These are phyloP conservation scores for Hylomyscus alleni DNA, from an alignment of 2,797 vertebrate species.

Conservation along the genomic window DNA sequence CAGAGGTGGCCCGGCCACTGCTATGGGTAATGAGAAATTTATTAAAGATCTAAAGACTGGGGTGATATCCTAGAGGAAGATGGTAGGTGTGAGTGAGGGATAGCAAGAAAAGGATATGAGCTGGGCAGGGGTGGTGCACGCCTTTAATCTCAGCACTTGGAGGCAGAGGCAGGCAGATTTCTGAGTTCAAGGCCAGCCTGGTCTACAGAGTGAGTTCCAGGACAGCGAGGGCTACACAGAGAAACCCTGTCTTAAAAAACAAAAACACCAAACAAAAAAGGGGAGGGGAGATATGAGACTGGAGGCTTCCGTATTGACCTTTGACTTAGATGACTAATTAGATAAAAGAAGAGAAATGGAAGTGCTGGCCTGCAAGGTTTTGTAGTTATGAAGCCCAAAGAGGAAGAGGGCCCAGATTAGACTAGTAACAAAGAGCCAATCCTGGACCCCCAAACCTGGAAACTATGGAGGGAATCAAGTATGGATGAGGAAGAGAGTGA, in stretches of 20 bases:
- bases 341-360: background rate
- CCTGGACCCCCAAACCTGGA: background rate
- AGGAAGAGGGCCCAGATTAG: background rate
- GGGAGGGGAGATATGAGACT: too few relatives aligned
- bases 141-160: too few relatives aligned
- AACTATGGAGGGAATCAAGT: background rate
- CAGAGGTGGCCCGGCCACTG: background rate
- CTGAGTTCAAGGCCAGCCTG: too few relatives aligned
- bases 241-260: too few relatives aligned
- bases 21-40: background rate
- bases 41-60: background rate
- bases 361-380: background rate
- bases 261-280: too few relatives aligned
- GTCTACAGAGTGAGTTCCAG: too few relatives aligned
- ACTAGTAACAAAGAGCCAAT: background rate
- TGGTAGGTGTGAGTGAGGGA: background rate
- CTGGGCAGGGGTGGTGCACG: too few relatives aligned
- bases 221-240: too few relatives aligned
- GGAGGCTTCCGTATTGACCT: too few relatives aligned
- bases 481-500: background rate
- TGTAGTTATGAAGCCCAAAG: background rate
- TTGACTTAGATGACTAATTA: background rate
- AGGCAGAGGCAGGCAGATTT: too few relatives aligned
- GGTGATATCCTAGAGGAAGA: too few relatives aligned
- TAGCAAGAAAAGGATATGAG: background rate